Conservation (phyloP, 2,888 invertebrate species). For the Drosophila kanekoi region DNA sequence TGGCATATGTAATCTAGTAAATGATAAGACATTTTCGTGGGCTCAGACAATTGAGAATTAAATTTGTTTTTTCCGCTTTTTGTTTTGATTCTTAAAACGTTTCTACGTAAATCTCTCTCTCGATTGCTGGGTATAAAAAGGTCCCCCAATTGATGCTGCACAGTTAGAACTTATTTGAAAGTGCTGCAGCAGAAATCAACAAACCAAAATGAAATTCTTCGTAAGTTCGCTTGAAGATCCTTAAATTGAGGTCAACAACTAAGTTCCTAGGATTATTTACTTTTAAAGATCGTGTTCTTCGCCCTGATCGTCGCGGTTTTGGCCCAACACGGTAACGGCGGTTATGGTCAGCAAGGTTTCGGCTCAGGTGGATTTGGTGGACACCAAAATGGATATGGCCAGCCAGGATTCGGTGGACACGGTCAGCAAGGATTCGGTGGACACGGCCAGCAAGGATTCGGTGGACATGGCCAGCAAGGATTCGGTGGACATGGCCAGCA, state of each 20-base stretch:
- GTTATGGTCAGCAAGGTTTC: slow-evolving; percentile 41
- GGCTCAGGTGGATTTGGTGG: slow-evolving; percentile 20
- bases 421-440: slow-evolving; percentile 45
- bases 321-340: slow-evolving; percentile 34
- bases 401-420: slow-evolving; percentile 34
- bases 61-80: slow-evolving; percentile 33
- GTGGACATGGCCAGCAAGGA: slow-evolving; percentile 30
- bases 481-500: slow-evolving; percentile 3
- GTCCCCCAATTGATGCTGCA: not conserved
- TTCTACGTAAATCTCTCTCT: not conserved
- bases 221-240: slow-evolving; percentile 43
- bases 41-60: not conserved
- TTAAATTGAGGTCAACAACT: not conserved
- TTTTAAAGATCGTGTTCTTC: slow-evolving; percentile 58
- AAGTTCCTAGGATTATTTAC: not conserved
- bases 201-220: slow-evolving; percentile 67
- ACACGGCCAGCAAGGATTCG: slow-evolving; percentile 25
- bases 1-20: too few relatives aligned
- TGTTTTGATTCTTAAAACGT: slow-evolving; percentile 26
- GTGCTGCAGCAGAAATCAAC: slow-evolving; percentile 20
- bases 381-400: slow-evolving; percentile 32
- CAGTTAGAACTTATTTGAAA: slow-evolving; percentile 48
- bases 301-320: slow-evolving; percentile 65
- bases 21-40: too few relatives aligned
- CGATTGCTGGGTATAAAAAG: slow-evolving; percentile 52